These are phyloP conservation scores for Hyposmocoma kahamanoa DNA, from an alignment of 1,140 invertebrate species.

Conservation along the genomic window DNA sequence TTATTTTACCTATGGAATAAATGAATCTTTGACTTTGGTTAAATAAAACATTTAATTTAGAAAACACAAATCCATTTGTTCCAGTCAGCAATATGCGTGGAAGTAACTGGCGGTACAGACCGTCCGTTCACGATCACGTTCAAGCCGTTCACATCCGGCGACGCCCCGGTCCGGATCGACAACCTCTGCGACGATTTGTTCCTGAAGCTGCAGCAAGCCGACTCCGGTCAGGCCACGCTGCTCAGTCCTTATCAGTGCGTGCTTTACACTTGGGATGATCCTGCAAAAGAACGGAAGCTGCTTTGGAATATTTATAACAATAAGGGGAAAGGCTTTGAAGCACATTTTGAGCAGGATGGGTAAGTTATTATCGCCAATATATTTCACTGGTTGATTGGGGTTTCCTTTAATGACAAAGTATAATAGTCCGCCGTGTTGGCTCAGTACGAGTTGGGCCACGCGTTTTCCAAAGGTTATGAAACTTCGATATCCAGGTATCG, in stretches of 20 bases:
- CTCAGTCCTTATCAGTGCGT: conserved; percentile 85
- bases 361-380: no score
- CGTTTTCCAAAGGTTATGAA: no score
- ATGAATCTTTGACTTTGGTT: no score
- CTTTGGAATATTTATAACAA: conserved; percentile 91
- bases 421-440: no score
- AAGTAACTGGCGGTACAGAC: conserved; percentile 82
- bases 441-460: no score
- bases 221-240: conserved; percentile 80
- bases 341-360: conserved; percentile 81
- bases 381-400: no score
- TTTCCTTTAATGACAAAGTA: no score
- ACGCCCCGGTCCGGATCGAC: conserved; percentile 85
- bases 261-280: conserved; percentile 92
- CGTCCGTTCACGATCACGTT: conserved; percentile 83
- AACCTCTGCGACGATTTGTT: conserved; percentile 89
- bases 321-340: conserved; percentile 81
- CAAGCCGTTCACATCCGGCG: conserved; percentile 79
- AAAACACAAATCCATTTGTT: no score
- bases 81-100: conserved; percentile 83
- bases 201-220: conserved; percentile 84
- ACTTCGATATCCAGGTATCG: no score
- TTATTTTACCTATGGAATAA: no score
- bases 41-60: no score
- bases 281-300: conserved; percentile 79